Percentiles rank a stretch among this genome's conserved stretches.
phyloP scores from a whole-genome alignment of 2,888 invertebrate species.

The Metalampra italica region DNA sequence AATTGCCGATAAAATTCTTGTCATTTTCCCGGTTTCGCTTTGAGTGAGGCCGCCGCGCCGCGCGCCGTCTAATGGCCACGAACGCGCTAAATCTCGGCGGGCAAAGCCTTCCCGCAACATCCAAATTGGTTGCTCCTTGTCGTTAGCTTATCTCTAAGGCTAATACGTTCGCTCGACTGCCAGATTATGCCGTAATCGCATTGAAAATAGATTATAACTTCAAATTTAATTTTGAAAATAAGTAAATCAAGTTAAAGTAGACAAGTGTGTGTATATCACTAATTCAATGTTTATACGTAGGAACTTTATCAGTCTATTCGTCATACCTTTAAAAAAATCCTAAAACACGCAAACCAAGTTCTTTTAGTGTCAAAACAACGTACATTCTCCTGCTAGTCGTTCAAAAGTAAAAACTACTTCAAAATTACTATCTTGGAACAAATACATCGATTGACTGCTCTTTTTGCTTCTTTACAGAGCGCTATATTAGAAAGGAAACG shows the following conservation, averaged over 20 bases:
- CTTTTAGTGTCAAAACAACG: too few species aligned
- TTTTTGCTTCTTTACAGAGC: too few species aligned
- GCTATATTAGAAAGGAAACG: too few species aligned
- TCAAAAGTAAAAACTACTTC: too few species aligned
- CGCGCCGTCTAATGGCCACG: conserved; percentile 47
- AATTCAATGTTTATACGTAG: too few species aligned
- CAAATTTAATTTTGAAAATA: not conserved
- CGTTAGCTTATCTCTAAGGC: conserved; percentile 44
- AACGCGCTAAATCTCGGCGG: conserved; percentile 46
- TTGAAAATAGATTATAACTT: conserved; percentile 8
- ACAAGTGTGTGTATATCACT: not conserved
- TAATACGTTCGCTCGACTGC: conserved; percentile 17
- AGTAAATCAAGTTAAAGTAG: not conserved
- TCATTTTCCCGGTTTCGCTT: conserved; percentile 42
- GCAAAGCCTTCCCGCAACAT: conserved; percentile 45
- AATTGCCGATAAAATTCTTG: conserved; percentile 47
- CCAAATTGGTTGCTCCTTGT: conserved; percentile 49
- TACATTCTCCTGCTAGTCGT: too few species aligned
- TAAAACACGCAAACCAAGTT: too few species aligned
- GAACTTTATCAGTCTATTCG: too few species aligned
- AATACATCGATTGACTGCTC: too few species aligned
- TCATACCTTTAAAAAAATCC: too few species aligned
- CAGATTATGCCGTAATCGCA: conserved; percentile 7
- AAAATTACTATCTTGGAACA: too few species aligned
- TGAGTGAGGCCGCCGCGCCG: conserved; percentile 42